These are phyloP conservation scores for Odocoileus hemionus DNA, from an alignment of 2,113 vertebrate genomes.

Conservation along the genomic window DNA sequence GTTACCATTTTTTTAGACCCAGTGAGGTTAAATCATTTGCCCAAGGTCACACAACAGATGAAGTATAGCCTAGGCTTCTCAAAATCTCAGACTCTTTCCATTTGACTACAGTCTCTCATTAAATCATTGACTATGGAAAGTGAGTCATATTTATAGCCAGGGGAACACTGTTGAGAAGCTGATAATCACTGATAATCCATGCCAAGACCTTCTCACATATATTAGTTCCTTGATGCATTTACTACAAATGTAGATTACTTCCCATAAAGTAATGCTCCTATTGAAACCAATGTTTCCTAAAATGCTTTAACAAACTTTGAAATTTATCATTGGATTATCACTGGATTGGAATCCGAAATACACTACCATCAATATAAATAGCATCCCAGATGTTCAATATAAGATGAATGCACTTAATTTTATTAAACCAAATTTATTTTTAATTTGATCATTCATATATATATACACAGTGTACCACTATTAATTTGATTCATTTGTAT, in stretches of 20 bases:
- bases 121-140: constrained; percentile 25
- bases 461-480: background rate
- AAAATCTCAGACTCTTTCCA: background rate
- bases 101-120: constrained; percentile 16
- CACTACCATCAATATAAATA: constrained; percentile 2
- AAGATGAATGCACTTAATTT: background rate
- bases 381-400: background rate
- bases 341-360: constrained; percentile 14
- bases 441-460: background rate
- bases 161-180: constrained; percentile 49
- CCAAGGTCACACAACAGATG: background rate
- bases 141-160: constrained; percentile 53
- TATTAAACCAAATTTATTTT: constrained; percentile 30
- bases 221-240: constrained; percentile 33
- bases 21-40: constrained; percentile 16
- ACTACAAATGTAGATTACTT: constrained; percentile 32
- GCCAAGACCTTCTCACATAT: constrained; percentile 24
- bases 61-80: background rate
- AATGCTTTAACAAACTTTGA: constrained; percentile 26
- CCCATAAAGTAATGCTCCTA: constrained; percentile 3
- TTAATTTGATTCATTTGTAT: background rate
- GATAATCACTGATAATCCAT: constrained; percentile 64
- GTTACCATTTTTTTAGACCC: background rate
- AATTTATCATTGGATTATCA: constrained; percentile 34
- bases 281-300: constrained; percentile 36